Evolutionary conservation across 2,888 invertebrate genomes (phyloP).

Genomic region (Drosophila fungiperda): DNA sequence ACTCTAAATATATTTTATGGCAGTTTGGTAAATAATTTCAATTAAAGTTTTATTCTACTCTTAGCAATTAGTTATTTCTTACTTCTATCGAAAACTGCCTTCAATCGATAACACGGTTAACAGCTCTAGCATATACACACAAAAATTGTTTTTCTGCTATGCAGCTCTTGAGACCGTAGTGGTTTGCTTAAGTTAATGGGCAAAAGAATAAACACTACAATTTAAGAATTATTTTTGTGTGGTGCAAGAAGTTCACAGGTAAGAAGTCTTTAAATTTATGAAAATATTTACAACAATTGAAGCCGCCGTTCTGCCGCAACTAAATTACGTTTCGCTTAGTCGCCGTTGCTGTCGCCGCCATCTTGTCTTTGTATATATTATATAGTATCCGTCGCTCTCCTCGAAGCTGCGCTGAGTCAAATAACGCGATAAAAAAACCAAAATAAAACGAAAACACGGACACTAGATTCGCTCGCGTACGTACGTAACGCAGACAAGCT

Average conservation of each 20-base stretch:
- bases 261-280: slow-evolving; percentile 51
- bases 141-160: slow-evolving; percentile 23
- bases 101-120: slow-evolving; percentile 15
- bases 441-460: slow-evolving; percentile 10
- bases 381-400: slow-evolving; percentile 27
- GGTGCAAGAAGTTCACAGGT: slow-evolving; percentile 54
- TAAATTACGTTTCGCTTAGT: slow-evolving; percentile 40
- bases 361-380: slow-evolving; percentile 61
- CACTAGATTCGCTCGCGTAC: slow-evolving; percentile 50
- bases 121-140: slow-evolving; percentile 40
- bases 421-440: slow-evolving; percentile 38
- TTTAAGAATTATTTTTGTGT: slow-evolving; percentile 25
- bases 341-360: slow-evolving; percentile 67
- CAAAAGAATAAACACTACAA: slow-evolving; percentile 2
- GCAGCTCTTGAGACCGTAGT: slow-evolving; percentile 22
- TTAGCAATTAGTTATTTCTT: not conserved
- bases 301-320: slow-evolving; percentile 45
- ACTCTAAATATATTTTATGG: not conserved
- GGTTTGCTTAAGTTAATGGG: slow-evolving; percentile 8
- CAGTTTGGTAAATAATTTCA: not conserved
- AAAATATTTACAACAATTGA: slow-evolving; percentile 30
- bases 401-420: slow-evolving; percentile 40
- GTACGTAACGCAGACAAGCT: slow-evolving; percentile 42
- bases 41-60: not conserved
- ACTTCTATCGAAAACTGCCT: not conserved